Conservation (phyloP, 1,140 invertebrate species). For the Hydropsyche tenuis region DNA sequence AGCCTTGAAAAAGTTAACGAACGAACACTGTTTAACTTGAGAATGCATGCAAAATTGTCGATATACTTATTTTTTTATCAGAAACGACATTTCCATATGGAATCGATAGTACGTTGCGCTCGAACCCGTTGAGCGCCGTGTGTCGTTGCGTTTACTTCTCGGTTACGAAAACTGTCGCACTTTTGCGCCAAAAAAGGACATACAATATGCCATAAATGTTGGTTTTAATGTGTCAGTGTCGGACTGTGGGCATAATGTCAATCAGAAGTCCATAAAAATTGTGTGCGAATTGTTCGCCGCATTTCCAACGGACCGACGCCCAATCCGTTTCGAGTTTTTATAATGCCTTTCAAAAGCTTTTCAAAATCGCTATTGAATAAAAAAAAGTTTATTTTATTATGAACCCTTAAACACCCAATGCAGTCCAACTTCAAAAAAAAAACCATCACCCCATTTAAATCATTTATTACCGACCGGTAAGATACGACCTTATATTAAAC, state of each 20-base stretch:
- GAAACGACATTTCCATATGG: not conserved
- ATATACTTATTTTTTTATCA: slow-evolving; percentile 11
- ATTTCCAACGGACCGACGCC: no score
- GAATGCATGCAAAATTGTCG: not conserved
- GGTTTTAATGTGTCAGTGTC: slow-evolving; percentile 1
- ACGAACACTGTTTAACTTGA: not conserved
- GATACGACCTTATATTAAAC: no score
- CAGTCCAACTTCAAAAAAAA: no score
- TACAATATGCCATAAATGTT: slow-evolving; percentile 19
- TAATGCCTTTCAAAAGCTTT: no score
- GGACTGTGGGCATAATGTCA: not conserved
- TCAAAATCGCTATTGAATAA: no score
- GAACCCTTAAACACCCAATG: no score
- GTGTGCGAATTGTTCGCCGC: not conserved
- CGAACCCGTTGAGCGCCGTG: not conserved
- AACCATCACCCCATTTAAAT: no score
- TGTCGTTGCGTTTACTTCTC: not conserved
- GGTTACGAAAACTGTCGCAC: no score
- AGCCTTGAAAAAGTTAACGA: no score
- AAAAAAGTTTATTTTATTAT: no score
- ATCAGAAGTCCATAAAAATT: slow-evolving; percentile 3
- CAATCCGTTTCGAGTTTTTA: no score
- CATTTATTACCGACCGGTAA: no score
- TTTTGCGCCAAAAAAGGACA: slow-evolving; percentile 15
- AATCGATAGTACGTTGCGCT: not conserved